phyloP scores from a whole-genome alignment of 2,797 vertebrate species.

The Falco rusticolus region DNA sequence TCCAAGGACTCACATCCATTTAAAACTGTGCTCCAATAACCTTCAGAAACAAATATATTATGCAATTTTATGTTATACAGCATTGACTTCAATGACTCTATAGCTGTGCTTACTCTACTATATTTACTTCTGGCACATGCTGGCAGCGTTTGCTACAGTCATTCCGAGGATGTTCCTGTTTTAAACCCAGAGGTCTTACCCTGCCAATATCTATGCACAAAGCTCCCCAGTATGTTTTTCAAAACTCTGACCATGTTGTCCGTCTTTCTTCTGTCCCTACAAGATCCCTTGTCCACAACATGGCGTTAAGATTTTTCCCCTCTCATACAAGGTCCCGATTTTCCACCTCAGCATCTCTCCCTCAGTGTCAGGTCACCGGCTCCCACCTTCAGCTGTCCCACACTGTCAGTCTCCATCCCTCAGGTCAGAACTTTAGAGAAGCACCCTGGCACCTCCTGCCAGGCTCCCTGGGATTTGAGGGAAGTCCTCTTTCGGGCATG shows the following conservation, averaged over 20 bases:
- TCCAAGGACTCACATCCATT: slow-evolving; percentile 31
- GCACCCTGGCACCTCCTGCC: not conserved
- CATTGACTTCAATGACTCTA: slow-evolving; percentile 52
- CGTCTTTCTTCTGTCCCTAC: not conserved
- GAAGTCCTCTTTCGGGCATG: not conserved
- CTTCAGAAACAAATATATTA: slow-evolving; percentile 61
- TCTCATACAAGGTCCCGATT: not conserved
- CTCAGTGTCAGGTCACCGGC: not conserved
- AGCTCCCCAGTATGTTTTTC: not conserved
- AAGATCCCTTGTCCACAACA: not conserved
- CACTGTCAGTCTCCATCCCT: not conserved
- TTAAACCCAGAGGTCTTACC: not conserved
- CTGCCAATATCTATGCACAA: not conserved
- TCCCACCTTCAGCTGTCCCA: not conserved
- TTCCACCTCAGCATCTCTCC: not conserved
- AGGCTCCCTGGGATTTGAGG: not conserved
- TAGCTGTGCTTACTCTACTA: slow-evolving; percentile 59
- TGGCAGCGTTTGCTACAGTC: not conserved
- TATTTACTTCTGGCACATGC: slow-evolving; percentile 54
- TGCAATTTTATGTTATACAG: slow-evolving; percentile 58
- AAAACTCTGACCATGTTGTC: not conserved
- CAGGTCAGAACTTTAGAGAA: not conserved
- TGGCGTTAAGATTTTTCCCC: accelerated
- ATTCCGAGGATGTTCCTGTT: not conserved
- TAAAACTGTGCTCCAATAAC: slow-evolving; percentile 39